Base-by-base conservation (phyloP, 2,888 invertebrate species). In the Blastobasis adustella region DNA sequence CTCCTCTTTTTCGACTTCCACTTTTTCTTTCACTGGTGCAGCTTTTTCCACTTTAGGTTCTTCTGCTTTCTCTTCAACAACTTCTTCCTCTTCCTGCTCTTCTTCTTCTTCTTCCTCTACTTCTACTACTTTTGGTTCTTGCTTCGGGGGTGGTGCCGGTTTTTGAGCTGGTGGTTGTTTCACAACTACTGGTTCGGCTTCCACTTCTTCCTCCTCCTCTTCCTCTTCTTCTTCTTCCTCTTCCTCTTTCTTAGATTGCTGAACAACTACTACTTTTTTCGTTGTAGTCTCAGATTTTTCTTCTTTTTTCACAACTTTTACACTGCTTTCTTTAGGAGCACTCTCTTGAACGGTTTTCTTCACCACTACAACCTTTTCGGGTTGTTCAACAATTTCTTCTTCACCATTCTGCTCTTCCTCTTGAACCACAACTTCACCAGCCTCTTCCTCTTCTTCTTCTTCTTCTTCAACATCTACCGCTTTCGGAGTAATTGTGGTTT, bases 401-500 rank as follows among this genome's bases (percentile, higher is more conserved):
- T 60, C 51, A 44, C 54, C 60, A 53, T 68, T 58, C 49, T 67
- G 63, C 45, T 62, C 58, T 43, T 57, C 59, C 58, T 69, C 67
- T 55, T 69, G 57, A 38, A 60, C 63, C 36, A 56, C 63, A 38
- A 57, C 65, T 46, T 60, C 57, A 43, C 58, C 63, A 36, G 56
- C 63, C 50, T 72, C 72, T 57, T 67, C 70, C 51, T 68, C 69
- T 51, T 78, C 74, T 48, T 75, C 71, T 47, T 69, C 77, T 49
- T 71, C 74, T 45, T 78, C 80, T 50, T 77, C 79, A 47, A 75
- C 76, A 37, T 70, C 71, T 49, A 70, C 76, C 55, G 79, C 78
- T 64, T 86, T 83, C 1, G 88, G 82, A 57, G 79, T 71, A 44
- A 73, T 79, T 55, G 65, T 78, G n/a, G 81, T 87, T 64, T 87